phyloP scores from a whole-genome alignment of 2,797 vertebrate genomes.

The Gallinago stenura region DNA sequence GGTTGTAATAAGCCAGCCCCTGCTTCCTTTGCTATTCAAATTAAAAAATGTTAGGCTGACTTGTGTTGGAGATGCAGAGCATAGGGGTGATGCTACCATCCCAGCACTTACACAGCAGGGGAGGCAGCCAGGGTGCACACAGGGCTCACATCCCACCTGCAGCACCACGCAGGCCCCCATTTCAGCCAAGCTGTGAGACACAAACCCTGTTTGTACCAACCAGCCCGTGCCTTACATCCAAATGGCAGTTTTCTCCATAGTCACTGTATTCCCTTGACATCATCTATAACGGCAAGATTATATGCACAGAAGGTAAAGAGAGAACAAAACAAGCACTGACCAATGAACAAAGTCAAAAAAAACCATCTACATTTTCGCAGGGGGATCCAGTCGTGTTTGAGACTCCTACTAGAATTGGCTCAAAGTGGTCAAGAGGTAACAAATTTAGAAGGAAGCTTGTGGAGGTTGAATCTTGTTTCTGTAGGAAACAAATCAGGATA shows the following conservation, averaged over 20 bases:
- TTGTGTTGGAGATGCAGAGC: not conserved
- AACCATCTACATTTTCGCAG: not conserved
- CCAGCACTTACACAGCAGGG: accelerated
- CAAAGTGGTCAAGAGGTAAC: not conserved
- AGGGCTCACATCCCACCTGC: not conserved
- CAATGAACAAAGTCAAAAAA: not conserved
- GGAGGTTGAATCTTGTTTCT: not conserved
- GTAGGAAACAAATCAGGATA: not conserved
- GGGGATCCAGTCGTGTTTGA: not conserved
- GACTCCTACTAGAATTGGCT: not conserved
- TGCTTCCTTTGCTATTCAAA: not conserved
- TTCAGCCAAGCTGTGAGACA: not conserved
- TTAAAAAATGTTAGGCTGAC: not conserved
- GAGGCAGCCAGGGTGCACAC: not conserved
- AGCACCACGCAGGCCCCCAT: not conserved
- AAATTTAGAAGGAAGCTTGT: not conserved
- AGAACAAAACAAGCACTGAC: not conserved
- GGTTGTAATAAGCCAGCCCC: not conserved
- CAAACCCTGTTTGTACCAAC: not conserved
- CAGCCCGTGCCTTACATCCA: not conserved
- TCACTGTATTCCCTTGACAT: not conserved
- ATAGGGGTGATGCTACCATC: accelerated
- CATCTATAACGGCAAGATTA: not conserved
- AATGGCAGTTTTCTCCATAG: not conserved
- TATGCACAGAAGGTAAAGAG: not conserved